These are phyloP conservation scores for Drosophila silvestris DNA, from an alignment of 2,888 invertebrate genomes.

Conservation along the genomic window DNA sequence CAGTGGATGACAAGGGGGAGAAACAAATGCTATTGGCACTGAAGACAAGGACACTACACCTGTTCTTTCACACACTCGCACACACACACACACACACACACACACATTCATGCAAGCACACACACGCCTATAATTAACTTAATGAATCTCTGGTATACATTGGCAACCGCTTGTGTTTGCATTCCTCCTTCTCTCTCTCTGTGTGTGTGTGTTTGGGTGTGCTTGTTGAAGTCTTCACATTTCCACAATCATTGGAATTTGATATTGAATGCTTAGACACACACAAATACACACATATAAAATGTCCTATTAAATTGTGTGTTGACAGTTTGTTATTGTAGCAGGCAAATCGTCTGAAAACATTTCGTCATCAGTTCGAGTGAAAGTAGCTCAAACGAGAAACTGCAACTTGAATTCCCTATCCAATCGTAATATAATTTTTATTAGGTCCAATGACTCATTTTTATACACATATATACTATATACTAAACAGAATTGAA, in stretches of 20 bases:
- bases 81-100: not conserved
- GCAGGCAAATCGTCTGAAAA: conserved; percentile 11
- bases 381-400: not conserved
- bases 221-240: not conserved
- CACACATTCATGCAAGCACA: conserved; percentile 2
- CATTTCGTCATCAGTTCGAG: conserved; percentile 12
- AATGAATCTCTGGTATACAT: conserved; percentile 40
- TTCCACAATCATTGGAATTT: conserved; percentile 10
- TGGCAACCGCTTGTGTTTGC: conserved; percentile 18
- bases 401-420: not conserved
- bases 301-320: conserved; percentile 19
- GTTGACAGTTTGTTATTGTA: conserved; percentile 29
- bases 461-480: not conserved
- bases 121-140: conserved; percentile 44
- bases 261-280: not conserved
- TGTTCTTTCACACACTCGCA: conserved; percentile 1
- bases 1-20: conserved; percentile 2
- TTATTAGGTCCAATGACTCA: conserved; percentile 1
- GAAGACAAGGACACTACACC: conserved; percentile 26
- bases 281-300: not conserved
- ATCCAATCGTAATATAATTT: not conserved
- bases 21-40: conserved; percentile 36
- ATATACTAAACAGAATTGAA: not conserved
- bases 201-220: not conserved
- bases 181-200: not conserved